These are phyloP conservation scores for Craniophora ligustri DNA, from an alignment of 2,888 invertebrate species.

Conservation along the genomic window DNA sequence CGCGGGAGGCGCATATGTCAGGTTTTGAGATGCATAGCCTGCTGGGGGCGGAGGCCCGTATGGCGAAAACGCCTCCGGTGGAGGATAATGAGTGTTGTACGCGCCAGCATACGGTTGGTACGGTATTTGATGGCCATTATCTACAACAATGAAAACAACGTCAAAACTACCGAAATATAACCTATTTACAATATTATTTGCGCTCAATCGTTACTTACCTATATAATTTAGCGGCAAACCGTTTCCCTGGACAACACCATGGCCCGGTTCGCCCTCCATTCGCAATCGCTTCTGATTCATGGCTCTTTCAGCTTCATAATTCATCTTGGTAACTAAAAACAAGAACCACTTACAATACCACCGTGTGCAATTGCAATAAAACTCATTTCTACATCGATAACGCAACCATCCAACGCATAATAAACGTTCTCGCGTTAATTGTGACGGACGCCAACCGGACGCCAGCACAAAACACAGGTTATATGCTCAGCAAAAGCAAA, in stretches of 20 bases:
- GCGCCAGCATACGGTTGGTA: conserved; percentile 86
- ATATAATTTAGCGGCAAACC: conserved; percentile 87
- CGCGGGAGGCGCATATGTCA: conserved; percentile 85
- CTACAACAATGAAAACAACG: conserved; percentile 68
- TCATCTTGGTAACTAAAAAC: conserved; percentile 87
- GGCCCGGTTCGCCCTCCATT: conserved; percentile 87
- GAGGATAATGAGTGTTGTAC: conserved; percentile 86
- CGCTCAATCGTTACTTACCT: conserved; percentile 67
- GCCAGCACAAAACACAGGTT: conserved; percentile 88
- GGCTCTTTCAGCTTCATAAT: conserved; percentile 87
- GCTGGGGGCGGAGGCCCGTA: conserved; percentile 85
- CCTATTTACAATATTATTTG: conserved; percentile 55
- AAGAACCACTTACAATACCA: conserved; percentile 68
- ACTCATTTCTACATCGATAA: conserved; percentile 65
- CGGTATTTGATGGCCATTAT: conserved; percentile 87
- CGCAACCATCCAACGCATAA: conserved; percentile 66
- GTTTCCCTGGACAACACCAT: conserved; percentile 86
- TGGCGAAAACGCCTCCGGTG: conserved; percentile 84
- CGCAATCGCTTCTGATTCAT: conserved; percentile 87
- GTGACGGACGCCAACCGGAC: conserved; percentile 89
- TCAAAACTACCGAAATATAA: conserved; percentile 19
- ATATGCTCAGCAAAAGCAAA: conserved; percentile 84
- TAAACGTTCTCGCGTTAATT: conserved; percentile 76
- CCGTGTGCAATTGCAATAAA: conserved; percentile 56
- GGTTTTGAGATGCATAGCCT: conserved; percentile 84